phyloP scores from a whole-genome alignment of 2,113 vertebrate species.

The Pygathrix nemaeus region DNA sequence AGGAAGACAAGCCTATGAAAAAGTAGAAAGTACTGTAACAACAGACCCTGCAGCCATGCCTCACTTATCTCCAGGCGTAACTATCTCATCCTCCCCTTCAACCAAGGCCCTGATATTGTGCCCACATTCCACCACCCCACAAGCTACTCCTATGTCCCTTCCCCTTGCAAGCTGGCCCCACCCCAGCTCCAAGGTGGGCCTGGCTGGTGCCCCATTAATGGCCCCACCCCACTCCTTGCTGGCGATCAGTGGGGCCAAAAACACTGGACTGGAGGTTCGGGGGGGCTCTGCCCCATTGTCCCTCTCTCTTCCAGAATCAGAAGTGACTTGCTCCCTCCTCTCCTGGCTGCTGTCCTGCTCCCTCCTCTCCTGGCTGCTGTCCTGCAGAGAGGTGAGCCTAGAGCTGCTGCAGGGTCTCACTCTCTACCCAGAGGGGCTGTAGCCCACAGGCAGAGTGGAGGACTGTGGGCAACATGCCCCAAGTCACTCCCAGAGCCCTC shows the following conservation, averaged over 20 bases:
- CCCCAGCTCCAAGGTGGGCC: neutral
- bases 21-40: neutral
- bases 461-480: accelerated
- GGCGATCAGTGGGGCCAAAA: neutral
- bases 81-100: too few relatives aligned
- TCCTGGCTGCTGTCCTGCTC: neutral
- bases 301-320: neutral
- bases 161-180: too few relatives aligned
- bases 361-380: neutral
- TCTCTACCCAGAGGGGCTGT: neutral
- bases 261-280: neutral
- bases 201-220: accelerated
- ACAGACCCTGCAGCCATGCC: accelerated
- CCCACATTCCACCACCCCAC: neutral
- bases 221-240: too few relatives aligned
- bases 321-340: neutral
- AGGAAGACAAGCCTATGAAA: neutral
- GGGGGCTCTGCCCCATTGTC: neutral
- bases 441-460: neutral
- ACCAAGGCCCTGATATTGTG: neutral
- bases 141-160: neutral
- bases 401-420: accelerated
- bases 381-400: neutral
- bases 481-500: neutral
- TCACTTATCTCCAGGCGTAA: accelerated